phyloP scores from a whole-genome alignment of 1,140 invertebrate species.

The Hypothenemus hampei region DNA sequence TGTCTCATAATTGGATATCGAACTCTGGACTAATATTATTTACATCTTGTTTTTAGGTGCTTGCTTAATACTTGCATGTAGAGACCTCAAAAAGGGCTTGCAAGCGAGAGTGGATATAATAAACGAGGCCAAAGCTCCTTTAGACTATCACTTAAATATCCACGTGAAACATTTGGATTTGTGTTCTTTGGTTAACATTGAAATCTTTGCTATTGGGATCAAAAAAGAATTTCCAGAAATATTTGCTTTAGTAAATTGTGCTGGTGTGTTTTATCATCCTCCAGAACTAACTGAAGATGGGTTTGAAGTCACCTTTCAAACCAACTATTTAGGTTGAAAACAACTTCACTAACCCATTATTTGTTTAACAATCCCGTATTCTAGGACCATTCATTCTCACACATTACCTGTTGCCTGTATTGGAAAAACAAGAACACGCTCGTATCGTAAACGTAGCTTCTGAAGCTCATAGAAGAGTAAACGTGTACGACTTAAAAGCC shows the following conservation, averaged over 20 bases:
- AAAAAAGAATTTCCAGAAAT: constrained; percentile 37
- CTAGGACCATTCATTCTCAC: constrained; percentile 43
- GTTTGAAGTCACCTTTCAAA: constrained; percentile 57
- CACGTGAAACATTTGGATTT: constrained; percentile 40
- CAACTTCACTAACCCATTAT: not conserved
- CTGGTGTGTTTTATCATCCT: constrained; percentile 55
- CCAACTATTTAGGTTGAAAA: constrained; percentile 53
- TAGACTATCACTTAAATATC: constrained; percentile 39
- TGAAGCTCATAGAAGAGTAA: constrained; percentile 39
- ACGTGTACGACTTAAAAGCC: constrained; percentile 40
- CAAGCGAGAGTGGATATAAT: constrained; percentile 46
- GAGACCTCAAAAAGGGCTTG: constrained; percentile 48
- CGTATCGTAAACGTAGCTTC: constrained; percentile 43
- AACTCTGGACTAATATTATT: not conserved
- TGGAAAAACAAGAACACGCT: constrained; percentile 34
- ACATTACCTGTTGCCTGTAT: constrained; percentile 35
- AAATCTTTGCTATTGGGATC: constrained; percentile 37
- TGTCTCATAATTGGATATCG: not conserved
- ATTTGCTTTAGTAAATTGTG: constrained; percentile 57
- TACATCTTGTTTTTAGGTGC: constrained; percentile 44
- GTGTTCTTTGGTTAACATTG: constrained; percentile 38
- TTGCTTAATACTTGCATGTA: constrained; percentile 51
- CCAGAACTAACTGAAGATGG: constrained; percentile 53
- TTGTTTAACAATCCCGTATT: constrained; percentile 4
- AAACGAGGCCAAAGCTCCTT: constrained; percentile 33